A percentile compares a stretch with the other conserved stretches of the same genome.
phyloP scores from a whole-genome alignment of 2,888 invertebrate species.

The Meloe dianella region DNA sequence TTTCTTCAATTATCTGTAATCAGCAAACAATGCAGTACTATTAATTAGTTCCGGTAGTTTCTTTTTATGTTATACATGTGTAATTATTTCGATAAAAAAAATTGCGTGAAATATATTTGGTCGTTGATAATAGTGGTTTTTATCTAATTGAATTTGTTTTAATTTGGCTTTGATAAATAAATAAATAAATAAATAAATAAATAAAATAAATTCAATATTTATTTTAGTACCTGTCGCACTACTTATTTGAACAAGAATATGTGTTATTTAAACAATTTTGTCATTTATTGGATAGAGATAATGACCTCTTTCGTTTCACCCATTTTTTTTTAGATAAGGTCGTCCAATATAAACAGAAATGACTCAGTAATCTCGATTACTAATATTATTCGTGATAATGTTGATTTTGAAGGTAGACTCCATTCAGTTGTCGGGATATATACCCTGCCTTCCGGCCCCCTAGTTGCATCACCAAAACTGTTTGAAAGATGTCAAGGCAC shows the following conservation, averaged over 20 bases:
- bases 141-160: slow-evolving; percentile 12
- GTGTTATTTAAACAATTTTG: slow-evolving; percentile 6
- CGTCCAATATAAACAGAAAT: not conserved
- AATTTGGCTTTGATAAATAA: no score
- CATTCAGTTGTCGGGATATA: no score
- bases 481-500: no score
- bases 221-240: slow-evolving; percentile 19
- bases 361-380: not conserved
- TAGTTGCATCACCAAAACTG: no score
- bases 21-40: not conserved
- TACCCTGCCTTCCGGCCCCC: no score
- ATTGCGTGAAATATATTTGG: not conserved
- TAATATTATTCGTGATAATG: not conserved
- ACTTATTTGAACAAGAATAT: not conserved
- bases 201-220: slow-evolving; percentile 18
- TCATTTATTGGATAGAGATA: not conserved
- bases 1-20: not conserved
- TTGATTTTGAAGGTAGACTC: not conserved
- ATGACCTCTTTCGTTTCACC: not conserved
- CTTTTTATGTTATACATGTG: not conserved
- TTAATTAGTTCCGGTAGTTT: not conserved
- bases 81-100: slow-evolving; percentile 1
- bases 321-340: not conserved
- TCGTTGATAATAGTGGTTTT: not conserved
- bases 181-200: no score